Base-by-base conservation (phyloP, 2,797 vertebrate genomes). In the Chiroxiphia lanceolata region DNA sequence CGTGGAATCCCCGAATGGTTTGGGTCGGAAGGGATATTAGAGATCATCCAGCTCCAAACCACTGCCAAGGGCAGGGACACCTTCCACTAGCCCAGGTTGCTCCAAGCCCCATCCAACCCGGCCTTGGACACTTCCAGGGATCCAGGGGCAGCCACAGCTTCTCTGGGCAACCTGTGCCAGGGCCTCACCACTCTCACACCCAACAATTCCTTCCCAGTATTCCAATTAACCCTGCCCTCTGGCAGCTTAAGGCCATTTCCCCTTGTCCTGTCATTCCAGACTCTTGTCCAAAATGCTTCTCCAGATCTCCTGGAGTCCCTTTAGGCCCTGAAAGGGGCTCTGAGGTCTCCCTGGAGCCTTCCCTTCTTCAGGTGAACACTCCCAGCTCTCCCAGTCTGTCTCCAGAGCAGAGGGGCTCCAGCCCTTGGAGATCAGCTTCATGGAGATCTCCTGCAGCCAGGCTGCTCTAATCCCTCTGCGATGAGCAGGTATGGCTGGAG, bases 11-110 rank as follows among this genome's bases (percentile, higher is more conserved):
- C 0, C 4, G 42, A 23, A 54, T 9, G 42, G 4, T 26, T 60
- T 48, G 63, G 18, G 21, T 4, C 9, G 53, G 63, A 23, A 61
- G 18, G 38, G 17, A 10, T 6, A 3, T 34, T 11, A 48, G 82
- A 42, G 1, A 0, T 6, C 34, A 82, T 8, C 40, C 18, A 0
- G 0, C 45, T 0, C 51, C 68, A 36, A 1, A 1, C 2, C 63
- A 6, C 36, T 17, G 60, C 12, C 50, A 16, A 29, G 27, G 33
- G 22, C 27, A 72, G 38, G 27, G 33, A 59, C 36, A 59, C 2
- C 19, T 45, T 0, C n/a, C 19, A 20, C 33, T 8, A 0, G 5
- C 13, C 60, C 60, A 60, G 60, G 34, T 0, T 25, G 38, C 23
- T 67, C 77, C 68, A n/a, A 50, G 8, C 8, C 44, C 50, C 0